Conservation (phyloP, 2,113 vertebrate genomes). For the Psittacula cyanocephala region DNA sequence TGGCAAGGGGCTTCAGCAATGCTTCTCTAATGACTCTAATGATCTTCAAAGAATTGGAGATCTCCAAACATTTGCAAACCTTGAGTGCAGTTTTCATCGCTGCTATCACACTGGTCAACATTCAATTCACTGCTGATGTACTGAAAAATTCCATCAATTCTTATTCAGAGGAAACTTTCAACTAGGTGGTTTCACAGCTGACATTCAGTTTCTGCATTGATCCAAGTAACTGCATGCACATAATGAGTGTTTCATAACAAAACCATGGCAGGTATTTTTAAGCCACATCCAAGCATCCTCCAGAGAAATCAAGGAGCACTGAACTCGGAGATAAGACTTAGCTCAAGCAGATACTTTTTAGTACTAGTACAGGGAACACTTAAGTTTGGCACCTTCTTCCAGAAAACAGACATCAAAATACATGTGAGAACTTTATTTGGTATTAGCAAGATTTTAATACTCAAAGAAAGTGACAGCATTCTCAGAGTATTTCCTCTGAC, state of each 20-base stretch:
- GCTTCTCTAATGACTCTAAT: background rate
- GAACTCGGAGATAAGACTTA: background rate
- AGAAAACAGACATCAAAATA: background rate
- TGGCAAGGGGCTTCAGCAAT: background rate
- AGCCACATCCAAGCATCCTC: background rate
- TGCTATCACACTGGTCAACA: background rate
- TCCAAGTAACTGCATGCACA: background rate
- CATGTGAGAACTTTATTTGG: background rate
- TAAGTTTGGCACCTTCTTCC: background rate
- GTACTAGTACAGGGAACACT: background rate
- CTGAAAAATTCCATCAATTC: background rate
- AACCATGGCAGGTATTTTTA: background rate
- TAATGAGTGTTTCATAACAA: background rate
- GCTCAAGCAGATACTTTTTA: background rate
- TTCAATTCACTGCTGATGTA: background rate
- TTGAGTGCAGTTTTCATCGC: background rate
- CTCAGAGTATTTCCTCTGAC: conserved; percentile 5
- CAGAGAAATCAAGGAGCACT: background rate
- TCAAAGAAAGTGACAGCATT: background rate
- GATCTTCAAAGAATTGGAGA: background rate
- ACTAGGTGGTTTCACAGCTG: background rate
- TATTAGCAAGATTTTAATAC: background rate
- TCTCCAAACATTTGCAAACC: background rate
- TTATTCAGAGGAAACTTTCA: background rate
- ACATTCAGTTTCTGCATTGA: background rate